Conservation (phyloP, 2,888 invertebrate species). For the Amiota minor region DNA sequence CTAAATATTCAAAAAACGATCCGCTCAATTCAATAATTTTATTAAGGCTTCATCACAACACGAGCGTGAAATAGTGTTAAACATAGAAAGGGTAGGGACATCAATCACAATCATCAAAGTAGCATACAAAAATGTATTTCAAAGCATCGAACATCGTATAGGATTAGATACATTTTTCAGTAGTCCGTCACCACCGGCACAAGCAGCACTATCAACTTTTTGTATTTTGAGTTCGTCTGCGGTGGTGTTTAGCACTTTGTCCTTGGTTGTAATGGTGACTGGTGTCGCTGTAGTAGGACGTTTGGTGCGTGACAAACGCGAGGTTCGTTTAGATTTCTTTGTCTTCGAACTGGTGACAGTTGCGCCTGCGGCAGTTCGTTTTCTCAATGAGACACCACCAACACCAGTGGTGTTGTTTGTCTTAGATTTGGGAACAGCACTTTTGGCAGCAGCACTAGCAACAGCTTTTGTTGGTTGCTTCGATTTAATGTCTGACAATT, state of each 20-base stretch:
- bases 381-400: neutral
- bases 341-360: neutral
- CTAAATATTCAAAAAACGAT: too few species aligned
- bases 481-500: neutral
- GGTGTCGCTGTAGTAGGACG: constrained; percentile 23
- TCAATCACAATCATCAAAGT: neutral
- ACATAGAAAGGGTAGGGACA: too few species aligned
- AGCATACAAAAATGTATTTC: neutral
- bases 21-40: too few species aligned
- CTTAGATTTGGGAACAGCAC: neutral
- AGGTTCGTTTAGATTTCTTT: neutral
- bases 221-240: too few species aligned
- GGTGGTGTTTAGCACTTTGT: too few species aligned
- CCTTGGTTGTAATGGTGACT: neutral
- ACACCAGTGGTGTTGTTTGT: neutral
- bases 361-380: neutral
- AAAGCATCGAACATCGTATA: too few species aligned
- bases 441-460: neutral
- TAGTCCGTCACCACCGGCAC: too few species aligned
- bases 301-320: neutral
- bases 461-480: neutral
- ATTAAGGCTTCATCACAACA: too few species aligned
- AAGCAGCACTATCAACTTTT: neutral
- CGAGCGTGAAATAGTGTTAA: too few species aligned
- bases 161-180: too few species aligned